phyloP scores from a whole-genome alignment of 2,113 vertebrate genomes.

The Synodontis membranacea region DNA sequence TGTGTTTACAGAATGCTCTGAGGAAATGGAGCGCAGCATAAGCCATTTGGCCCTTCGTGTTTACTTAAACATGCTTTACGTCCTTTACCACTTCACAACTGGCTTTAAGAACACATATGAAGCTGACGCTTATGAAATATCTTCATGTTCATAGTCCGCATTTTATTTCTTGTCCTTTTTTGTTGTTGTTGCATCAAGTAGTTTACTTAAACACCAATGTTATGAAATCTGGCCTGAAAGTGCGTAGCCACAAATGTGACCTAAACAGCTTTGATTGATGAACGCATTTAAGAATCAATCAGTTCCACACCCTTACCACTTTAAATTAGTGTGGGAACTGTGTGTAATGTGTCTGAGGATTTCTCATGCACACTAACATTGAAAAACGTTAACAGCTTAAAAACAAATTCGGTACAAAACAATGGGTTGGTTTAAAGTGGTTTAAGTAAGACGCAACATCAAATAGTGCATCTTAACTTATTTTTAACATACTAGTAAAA shows the following conservation, averaged over 20 bases:
- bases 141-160: slow-evolving; percentile 32
- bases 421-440: slow-evolving; percentile 1
- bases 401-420: slow-evolving; percentile 7
- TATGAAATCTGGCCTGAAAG: slow-evolving; percentile 37
- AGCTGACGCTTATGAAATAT: slow-evolving; percentile 42
- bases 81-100: slow-evolving; percentile 40
- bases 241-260: slow-evolving; percentile 39
- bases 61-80: slow-evolving; percentile 47
- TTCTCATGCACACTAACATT: slow-evolving; percentile 1
- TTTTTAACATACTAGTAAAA: background rate
- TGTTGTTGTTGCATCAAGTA: background rate
- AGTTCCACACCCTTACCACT: slow-evolving; percentile 8
- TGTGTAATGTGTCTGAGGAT: slow-evolving; percentile 21
- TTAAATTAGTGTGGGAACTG: slow-evolving; percentile 42
- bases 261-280: slow-evolving; percentile 35
- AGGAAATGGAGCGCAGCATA: slow-evolving; percentile 43
- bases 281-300: slow-evolving; percentile 48
- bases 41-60: slow-evolving; percentile 37
- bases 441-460: background rate
- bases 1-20: slow-evolving; percentile 48
- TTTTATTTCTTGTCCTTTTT: slow-evolving; percentile 42
- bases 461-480: background rate
- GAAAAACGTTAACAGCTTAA: slow-evolving; percentile 12
- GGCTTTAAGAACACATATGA: background rate
- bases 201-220: slow-evolving; percentile 28